Percentiles rank a stretch among this genome's conserved stretches.
These are phyloP conservation scores for Germaria angustata DNA, from an alignment of 2,888 invertebrate species.

Conservation along the genomic window DNA sequence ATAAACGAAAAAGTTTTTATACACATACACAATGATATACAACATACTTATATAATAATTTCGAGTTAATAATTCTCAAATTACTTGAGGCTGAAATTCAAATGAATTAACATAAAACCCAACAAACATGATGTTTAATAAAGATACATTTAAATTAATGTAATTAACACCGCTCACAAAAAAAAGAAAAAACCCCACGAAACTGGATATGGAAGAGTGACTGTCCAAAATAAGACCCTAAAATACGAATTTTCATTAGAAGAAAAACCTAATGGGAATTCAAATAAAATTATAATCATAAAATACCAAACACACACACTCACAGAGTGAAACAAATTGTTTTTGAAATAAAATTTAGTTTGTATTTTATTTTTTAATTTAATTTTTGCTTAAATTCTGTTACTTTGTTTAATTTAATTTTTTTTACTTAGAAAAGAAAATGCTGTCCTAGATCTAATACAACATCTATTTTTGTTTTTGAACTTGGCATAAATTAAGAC, in stretches of 20 bases:
- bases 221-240: background rate
- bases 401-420: background rate
- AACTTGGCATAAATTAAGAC: background rate
- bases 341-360: background rate
- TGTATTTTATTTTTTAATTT: background rate
- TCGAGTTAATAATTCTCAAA: background rate
- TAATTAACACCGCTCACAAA: conserved; percentile 27
- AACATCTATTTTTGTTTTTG: background rate
- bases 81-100: background rate
- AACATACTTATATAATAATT: too few species aligned
- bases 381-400: background rate
- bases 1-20: background rate
- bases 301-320: background rate
- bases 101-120: conserved; percentile 43
- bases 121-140: conserved; percentile 38
- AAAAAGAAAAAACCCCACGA: background rate
- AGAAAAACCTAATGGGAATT: background rate
- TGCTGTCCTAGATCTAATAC: conserved; percentile 18
- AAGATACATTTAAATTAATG: conserved; percentile 40
- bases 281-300: background rate
- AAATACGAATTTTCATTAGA: conserved; percentile 9
- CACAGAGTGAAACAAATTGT: background rate
- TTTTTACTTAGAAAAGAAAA: conserved; percentile 13
- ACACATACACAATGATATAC: too few species aligned
- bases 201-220: conserved; percentile 51